phyloP scores from a whole-genome alignment of 1,140 invertebrate genomes.

The Bacillus rossius region DNA sequence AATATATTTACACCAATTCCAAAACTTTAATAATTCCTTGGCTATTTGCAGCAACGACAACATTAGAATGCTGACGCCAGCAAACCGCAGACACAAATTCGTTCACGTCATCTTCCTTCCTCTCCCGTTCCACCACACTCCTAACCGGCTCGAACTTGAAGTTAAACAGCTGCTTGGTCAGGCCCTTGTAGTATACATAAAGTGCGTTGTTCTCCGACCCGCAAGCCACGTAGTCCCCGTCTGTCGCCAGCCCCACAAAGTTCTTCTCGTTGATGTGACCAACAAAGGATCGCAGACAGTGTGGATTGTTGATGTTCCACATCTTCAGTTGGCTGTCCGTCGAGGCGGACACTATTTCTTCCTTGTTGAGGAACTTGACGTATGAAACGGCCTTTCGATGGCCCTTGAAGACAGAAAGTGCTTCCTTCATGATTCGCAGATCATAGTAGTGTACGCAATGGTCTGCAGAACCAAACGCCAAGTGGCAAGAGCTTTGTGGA shows the following conservation, averaged over 20 bases:
- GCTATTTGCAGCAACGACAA: constrained; percentile 92
- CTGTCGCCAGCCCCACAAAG: constrained; percentile 93
- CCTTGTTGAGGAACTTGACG: constrained; percentile 87
- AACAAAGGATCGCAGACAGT: constrained; percentile 83
- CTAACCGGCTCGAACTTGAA: constrained; percentile 85
- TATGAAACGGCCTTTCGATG: constrained; percentile 95
- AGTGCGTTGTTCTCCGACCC: constrained; percentile 95
- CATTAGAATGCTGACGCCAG: constrained; percentile 82
- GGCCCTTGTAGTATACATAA: constrained; percentile 90
- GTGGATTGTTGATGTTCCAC: constrained; percentile 80
- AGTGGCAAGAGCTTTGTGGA: constrained; percentile 75
- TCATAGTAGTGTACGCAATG: constrained; percentile 98
- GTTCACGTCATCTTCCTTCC: constrained; percentile 77
- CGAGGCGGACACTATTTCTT: constrained; percentile 90
- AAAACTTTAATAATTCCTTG: constrained; percentile 90
- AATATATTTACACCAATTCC: constrained; percentile 60
- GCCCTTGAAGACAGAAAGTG: constrained; percentile 82
- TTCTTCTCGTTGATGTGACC: constrained; percentile 96
- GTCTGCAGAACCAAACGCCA: constrained; percentile 94
- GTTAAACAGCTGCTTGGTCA: constrained; percentile 81
- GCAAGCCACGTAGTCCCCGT: constrained; percentile 92
- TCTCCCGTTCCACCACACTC: constrained; percentile 74
- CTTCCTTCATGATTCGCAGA: constrained; percentile 76
- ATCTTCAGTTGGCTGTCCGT: constrained; percentile 93
- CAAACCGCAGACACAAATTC: constrained; percentile 96